Percentiles rank a stretch among this genome's conserved stretches.
These are phyloP conservation scores for Cerceris rybyensis DNA, from an alignment of 2,888 invertebrate genomes.

Conservation along the genomic window DNA sequence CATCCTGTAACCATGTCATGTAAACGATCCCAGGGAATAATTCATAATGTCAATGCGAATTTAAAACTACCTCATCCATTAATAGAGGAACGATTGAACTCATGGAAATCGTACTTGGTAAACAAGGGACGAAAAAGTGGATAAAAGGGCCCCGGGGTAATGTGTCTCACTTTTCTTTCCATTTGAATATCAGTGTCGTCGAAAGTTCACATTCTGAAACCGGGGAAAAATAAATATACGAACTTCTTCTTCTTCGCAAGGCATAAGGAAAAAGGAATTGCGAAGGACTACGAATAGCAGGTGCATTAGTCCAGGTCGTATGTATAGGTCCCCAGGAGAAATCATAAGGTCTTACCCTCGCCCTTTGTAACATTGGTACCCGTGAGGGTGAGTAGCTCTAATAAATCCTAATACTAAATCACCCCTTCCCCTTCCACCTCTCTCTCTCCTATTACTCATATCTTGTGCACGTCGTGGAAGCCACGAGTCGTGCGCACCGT, in stretches of 20 bases:
- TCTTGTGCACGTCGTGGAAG: constrained; percentile 60
- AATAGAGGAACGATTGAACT: too few relatives aligned
- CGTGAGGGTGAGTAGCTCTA: constrained; percentile 72
- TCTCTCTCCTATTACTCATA: constrained; percentile 75
- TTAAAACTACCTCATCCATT: too few relatives aligned
- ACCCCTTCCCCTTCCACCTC: constrained; percentile 63
- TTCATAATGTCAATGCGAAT: too few relatives aligned
- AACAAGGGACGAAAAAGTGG: constrained; percentile 1
- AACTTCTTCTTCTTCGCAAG: constrained; percentile 19
- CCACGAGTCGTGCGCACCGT: constrained; percentile 15
- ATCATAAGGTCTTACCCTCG: constrained; percentile 79
- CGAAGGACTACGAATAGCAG: constrained; percentile 72
- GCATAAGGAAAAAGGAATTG: constrained; percentile 27
- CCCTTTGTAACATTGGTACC: constrained; percentile 50
- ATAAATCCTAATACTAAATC: constrained; percentile 81
- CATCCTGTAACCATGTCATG: too few relatives aligned
- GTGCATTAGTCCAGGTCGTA: constrained; percentile 76
- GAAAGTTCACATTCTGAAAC: constrained; percentile 13
- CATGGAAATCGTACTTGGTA: not conserved
- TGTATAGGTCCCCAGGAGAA: constrained; percentile 78
- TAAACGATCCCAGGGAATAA: too few relatives aligned
- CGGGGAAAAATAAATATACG: constrained; percentile 40
- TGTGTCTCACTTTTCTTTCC: not conserved
- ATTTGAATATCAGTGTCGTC: constrained; percentile 22
- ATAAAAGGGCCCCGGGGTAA: not conserved